These are phyloP conservation scores for Deilephila porcellus DNA, from an alignment of 2,888 invertebrate genomes.

Conservation along the genomic window DNA sequence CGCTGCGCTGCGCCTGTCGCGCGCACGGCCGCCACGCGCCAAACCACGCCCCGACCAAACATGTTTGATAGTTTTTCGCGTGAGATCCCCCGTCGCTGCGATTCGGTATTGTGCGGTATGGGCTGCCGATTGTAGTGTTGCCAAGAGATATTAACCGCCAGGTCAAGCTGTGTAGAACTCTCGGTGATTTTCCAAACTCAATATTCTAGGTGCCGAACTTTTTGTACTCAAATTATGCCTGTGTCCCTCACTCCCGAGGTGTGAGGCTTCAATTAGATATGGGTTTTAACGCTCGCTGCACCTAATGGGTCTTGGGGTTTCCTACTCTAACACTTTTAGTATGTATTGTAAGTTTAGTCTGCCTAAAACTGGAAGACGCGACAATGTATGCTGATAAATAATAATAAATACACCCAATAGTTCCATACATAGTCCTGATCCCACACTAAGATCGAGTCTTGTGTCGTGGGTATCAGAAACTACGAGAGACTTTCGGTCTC, in stretches of 20 bases:
- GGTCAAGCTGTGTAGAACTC: constrained; percentile 4
- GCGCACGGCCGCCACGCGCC: constrained; percentile 63
- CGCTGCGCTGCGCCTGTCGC: constrained; percentile 49
- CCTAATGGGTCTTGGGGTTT: neutral
- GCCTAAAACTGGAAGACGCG: too few relatives aligned
- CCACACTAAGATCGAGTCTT: too few relatives aligned
- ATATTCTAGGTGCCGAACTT: neutral
- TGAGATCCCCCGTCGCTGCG: constrained; percentile 61
- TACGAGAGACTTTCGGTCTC: too few relatives aligned
- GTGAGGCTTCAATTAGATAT: neutral
- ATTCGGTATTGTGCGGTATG: constrained; percentile 40
- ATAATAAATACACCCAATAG: too few relatives aligned
- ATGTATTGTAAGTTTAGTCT: too few relatives aligned
- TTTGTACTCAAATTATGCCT: neutral
- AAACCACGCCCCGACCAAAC: constrained; percentile 54
- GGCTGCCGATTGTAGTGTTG: constrained; percentile 40
- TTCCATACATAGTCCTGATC: too few relatives aligned
- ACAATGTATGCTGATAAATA: too few relatives aligned
- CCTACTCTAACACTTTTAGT: neutral
- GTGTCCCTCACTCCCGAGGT: neutral
- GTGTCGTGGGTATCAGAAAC: too few relatives aligned
- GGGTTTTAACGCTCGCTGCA: neutral
- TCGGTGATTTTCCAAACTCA: neutral
- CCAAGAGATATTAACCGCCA: constrained; percentile 3
- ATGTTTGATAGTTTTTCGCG: constrained; percentile 63